phyloP scores from a whole-genome alignment of 2,113 vertebrate genomes.

The Hiodon tergisus region DNA sequence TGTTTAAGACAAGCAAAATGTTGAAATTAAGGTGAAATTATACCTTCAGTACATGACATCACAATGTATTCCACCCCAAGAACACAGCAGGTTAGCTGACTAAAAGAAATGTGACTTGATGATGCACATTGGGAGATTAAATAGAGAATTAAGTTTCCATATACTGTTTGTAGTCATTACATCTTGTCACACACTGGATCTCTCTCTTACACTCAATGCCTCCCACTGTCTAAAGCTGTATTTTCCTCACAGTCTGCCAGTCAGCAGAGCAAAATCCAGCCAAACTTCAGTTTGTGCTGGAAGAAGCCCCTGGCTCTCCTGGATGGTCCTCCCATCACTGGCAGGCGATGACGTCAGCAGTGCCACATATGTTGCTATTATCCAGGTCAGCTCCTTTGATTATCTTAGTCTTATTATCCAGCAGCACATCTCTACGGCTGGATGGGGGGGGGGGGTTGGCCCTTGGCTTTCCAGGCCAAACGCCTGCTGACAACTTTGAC shows the following conservation, averaged over 20 bases:
- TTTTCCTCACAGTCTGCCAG: background rate
- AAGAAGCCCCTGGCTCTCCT: too few species aligned
- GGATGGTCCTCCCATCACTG: background rate
- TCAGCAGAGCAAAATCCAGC: too few species aligned
- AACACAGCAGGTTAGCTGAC: slow-evolving; percentile 60
- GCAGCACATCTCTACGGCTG: background rate
- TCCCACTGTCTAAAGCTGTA: background rate
- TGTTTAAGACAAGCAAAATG: too few species aligned
- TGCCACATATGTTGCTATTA: slow-evolving; percentile 28
- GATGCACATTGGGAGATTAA: slow-evolving; percentile 76
- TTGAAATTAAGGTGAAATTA: too few species aligned
- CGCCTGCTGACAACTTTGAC: slow-evolving; percentile 22
- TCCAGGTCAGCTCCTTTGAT: slow-evolving; percentile 21
- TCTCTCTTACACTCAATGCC: slow-evolving; percentile 33
- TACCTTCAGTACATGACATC: too few species aligned
- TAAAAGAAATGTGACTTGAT: slow-evolving; percentile 71
- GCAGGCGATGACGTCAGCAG: background rate
- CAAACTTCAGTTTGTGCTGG: too few species aligned
- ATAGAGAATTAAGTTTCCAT: slow-evolving; percentile 87
- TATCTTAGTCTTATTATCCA: background rate
- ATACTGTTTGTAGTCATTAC: slow-evolving; percentile 87
- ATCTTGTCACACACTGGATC: slow-evolving; percentile 74
- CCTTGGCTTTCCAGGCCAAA: slow-evolving; percentile 7
- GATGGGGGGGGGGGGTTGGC: background rate
- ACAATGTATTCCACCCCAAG: slow-evolving; percentile 24